Conservation (phyloP, 2,888 invertebrate species). For the Carabus problematicus region DNA sequence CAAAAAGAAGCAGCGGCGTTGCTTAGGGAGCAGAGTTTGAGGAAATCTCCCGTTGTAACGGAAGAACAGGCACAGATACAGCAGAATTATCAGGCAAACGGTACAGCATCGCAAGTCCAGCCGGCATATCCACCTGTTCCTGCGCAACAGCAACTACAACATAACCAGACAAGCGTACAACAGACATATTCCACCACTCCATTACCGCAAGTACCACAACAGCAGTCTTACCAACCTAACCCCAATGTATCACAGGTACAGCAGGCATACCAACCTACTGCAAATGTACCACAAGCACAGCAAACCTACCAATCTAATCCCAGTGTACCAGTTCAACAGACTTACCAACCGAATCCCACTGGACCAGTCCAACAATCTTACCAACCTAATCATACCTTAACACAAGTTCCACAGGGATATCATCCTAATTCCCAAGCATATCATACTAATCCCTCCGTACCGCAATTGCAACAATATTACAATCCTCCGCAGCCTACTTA, state of each 20-base stretch:
- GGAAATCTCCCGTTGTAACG: slow-evolving; percentile 28
- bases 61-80: slow-evolving; percentile 15
- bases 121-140: slow-evolving; percentile 52
- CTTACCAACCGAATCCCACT: not conserved
- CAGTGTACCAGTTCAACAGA: slow-evolving; percentile 52
- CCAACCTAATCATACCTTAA: not conserved
- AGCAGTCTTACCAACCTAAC: slow-evolving; percentile 11
- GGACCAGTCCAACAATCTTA: slow-evolving; percentile 48
- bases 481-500: slow-evolving; percentile 40
- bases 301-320: slow-evolving; percentile 55
- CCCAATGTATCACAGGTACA: not conserved
- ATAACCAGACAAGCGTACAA: slow-evolving; percentile 54
- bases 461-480: slow-evolving; percentile 4
- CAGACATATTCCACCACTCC: slow-evolving; percentile 54
- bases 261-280: not conserved
- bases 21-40: slow-evolving; percentile 8
- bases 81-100: slow-evolving; percentile 27
- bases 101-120: slow-evolving; percentile 11
- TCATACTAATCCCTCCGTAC: slow-evolving; percentile 7
- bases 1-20: slow-evolving; percentile 45
- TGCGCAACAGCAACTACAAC: slow-evolving; percentile 51
- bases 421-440: not conserved
- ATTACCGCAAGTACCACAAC: slow-evolving; percentile 40
- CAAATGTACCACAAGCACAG: slow-evolving; percentile 14
- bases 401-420: slow-evolving; percentile 23